A percentile compares a stretch with the other conserved stretches of the same genome.
Conservation (phyloP, 2,888 invertebrate genomes). For the Phasia obesa region DNA sequence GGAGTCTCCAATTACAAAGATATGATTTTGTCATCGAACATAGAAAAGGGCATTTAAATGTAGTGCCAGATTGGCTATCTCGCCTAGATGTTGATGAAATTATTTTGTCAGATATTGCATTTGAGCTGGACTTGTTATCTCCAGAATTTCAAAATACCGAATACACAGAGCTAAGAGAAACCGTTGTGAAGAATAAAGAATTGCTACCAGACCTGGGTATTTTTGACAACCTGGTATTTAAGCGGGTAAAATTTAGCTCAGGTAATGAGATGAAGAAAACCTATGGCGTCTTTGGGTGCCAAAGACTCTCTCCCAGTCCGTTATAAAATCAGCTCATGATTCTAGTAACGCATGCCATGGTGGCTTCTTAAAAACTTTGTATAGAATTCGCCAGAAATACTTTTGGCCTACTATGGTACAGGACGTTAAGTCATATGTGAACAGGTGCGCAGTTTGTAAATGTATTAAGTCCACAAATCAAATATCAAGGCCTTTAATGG, state of each 20-base stretch:
- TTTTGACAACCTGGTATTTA: constrained; percentile 8
- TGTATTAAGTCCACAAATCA: not conserved
- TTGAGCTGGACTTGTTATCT: not conserved
- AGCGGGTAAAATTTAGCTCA: constrained; percentile 19
- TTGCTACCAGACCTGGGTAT: constrained; percentile 6
- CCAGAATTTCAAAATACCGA: not conserved
- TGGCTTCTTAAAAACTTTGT: too few relatives aligned
- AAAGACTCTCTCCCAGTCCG: too few relatives aligned
- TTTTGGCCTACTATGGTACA: not conserved
- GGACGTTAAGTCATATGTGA: not conserved
- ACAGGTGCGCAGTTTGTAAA: not conserved
- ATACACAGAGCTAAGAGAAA: constrained; percentile 1
- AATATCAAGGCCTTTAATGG: constrained; percentile 5
- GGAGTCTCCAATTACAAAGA: not conserved
- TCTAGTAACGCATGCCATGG: too few relatives aligned
- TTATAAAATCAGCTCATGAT: not conserved
- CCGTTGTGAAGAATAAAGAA: not conserved
- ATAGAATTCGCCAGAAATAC: not conserved
- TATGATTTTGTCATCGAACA: not conserved
- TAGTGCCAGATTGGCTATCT: constrained; percentile 3
- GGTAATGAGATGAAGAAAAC: constrained; percentile 14
- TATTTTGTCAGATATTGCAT: not conserved
- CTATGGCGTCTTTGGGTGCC: constrained; percentile 36
- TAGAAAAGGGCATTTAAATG: not conserved
- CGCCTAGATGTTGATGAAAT: constrained; percentile 4